These are phyloP conservation scores for Tiliacea citrago DNA, from an alignment of 2,888 invertebrate genomes.

Conservation along the genomic window DNA sequence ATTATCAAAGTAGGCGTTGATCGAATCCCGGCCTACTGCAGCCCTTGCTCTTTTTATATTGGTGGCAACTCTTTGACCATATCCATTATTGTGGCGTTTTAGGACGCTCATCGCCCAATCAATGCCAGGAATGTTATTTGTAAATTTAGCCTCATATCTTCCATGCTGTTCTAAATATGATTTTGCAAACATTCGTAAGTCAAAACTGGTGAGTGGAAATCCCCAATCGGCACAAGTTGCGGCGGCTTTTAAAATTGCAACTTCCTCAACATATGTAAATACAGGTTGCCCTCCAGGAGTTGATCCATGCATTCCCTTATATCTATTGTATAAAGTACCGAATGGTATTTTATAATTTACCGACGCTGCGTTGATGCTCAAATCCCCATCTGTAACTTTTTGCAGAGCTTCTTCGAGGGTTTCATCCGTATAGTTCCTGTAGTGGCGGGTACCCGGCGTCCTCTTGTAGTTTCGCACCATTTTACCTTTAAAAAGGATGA, in stretches of 20 bases:
- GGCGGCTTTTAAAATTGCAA: conserved; percentile 38
- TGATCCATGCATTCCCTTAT: conserved; percentile 19
- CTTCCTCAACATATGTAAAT: conserved; percentile 43
- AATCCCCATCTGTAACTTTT: conserved; percentile 16
- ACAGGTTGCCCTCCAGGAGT: conserved; percentile 47
- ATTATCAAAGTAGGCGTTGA: conserved; percentile 45
- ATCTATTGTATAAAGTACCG: conserved; percentile 25
- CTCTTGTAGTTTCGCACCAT: conserved; percentile 25
- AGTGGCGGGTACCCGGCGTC: conserved; percentile 11
- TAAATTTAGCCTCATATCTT: conserved; percentile 39
- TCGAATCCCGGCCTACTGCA: conserved; percentile 31
- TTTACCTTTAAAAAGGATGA: conserved; percentile 19
- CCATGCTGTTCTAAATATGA: conserved; percentile 45
- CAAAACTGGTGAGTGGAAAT: conserved; percentile 49
- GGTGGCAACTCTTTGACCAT: conserved; percentile 36
- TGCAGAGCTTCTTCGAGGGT: conserved; percentile 21
- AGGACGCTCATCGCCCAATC: conserved; percentile 59
- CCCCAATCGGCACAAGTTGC: conserved; percentile 59
- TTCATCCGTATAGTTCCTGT: conserved; percentile 17
- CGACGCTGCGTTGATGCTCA: conserved; percentile 22
- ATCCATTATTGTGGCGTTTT: conserved; percentile 53
- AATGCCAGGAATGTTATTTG: conserved; percentile 54
- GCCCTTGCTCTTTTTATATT: conserved; percentile 56
- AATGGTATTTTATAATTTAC: conserved; percentile 24
- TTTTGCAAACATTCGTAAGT: conserved; percentile 58